phyloP scores from a whole-genome alignment of 2,797 vertebrate species.

The Apodemus agrarius region DNA sequence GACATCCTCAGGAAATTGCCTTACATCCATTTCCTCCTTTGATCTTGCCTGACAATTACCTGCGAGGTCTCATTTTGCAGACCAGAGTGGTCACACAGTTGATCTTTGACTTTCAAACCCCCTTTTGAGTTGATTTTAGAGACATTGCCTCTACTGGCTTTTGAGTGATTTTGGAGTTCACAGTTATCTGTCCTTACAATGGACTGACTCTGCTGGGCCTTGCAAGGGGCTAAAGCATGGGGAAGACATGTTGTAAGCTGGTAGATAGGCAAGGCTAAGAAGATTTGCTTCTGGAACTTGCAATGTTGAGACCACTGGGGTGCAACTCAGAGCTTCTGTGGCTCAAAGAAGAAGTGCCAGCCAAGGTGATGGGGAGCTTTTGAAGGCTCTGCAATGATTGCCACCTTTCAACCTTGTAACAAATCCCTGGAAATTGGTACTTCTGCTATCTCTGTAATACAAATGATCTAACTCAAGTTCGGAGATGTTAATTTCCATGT shows the following conservation, averaged over 20 bases:
- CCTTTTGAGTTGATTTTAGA: constrained; percentile 39
- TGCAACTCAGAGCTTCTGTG: not conserved
- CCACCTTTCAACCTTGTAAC: constrained; percentile 7
- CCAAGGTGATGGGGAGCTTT: not conserved
- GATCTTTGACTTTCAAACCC: constrained; percentile 52
- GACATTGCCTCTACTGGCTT: not conserved
- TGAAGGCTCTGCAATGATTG: constrained; percentile 43
- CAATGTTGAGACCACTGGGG: not conserved
- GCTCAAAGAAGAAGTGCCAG: not conserved
- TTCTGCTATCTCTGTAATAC: constrained; percentile 17
- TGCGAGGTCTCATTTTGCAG: constrained; percentile 48
- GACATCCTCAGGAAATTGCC: constrained; percentile 23
- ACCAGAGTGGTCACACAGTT: constrained; percentile 29
- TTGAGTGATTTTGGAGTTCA: constrained; percentile 38
- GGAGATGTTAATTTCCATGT: constrained; percentile 32
- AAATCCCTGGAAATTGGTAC: constrained; percentile 13
- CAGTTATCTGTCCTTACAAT: constrained; percentile 8
- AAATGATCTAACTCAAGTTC: constrained; percentile 35
- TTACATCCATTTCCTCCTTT: constrained; percentile 57
- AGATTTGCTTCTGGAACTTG: not conserved
- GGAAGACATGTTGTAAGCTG: not conserved
- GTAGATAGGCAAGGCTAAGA: constrained; percentile 11
- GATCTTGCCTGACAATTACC: constrained; percentile 7
- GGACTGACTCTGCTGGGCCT: constrained; percentile 5
- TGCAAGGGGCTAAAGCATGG: constrained; percentile 40